Conservation (phyloP, 2,888 invertebrate species). For the Pomacea canaliculata region DNA sequence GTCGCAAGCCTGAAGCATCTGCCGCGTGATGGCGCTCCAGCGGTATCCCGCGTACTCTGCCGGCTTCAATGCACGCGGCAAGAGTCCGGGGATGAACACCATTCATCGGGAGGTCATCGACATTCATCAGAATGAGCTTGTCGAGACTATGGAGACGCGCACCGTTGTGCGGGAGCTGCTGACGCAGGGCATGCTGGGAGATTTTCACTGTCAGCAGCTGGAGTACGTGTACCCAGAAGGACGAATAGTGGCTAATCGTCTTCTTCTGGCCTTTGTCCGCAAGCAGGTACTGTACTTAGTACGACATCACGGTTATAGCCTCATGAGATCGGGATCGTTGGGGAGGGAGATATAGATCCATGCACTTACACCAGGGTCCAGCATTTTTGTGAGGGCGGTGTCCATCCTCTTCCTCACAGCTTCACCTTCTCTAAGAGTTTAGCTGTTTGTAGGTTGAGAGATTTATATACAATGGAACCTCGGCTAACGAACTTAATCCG, state of each 20-base stretch:
- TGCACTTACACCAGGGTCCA: too few species aligned
- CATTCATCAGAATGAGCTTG: neutral
- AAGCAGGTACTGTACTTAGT: neutral
- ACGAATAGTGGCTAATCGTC: neutral
- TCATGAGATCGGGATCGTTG: too few species aligned
- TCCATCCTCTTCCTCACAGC: too few species aligned
- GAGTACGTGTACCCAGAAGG: neutral
- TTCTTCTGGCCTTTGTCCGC: neutral
- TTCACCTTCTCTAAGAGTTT: too few species aligned
- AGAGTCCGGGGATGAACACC: neutral
- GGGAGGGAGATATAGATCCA: too few species aligned
- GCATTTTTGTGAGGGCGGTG: too few species aligned
- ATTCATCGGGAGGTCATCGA: conserved; percentile 2
- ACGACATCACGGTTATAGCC: too few species aligned
- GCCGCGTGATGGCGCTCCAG: too few species aligned
- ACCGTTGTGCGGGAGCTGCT: neutral
- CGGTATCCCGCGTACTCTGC: neutral
- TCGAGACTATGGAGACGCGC: conserved; percentile 1
- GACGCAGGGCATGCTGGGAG: neutral
- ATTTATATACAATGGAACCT: too few species aligned
- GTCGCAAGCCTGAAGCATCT: too few species aligned
- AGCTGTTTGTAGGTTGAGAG: too few species aligned
- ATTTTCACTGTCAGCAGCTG: conserved; percentile 2
- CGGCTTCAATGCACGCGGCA: neutral
- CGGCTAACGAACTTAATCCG: too few species aligned